These are phyloP conservation scores for Rhinoderma darwinii DNA, from an alignment of 2,113 vertebrate genomes.

Conservation along the genomic window DNA sequence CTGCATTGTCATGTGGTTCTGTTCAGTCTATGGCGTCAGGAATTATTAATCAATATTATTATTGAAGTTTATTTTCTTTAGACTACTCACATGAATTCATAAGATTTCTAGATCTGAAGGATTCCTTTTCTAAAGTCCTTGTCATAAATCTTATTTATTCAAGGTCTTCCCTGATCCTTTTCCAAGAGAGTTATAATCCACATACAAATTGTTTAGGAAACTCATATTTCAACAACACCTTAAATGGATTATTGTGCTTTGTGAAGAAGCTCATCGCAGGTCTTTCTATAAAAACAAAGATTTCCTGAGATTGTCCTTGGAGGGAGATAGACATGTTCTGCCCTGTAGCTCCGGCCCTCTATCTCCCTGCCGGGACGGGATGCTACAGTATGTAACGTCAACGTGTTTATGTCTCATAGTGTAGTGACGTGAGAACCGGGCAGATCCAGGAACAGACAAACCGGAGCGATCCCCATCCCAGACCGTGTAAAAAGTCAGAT, in stretches of 20 bases:
- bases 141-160: not conserved
- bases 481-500: not conserved
- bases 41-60: not conserved
- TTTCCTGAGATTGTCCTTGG: slow-evolving; percentile 21
- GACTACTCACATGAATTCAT: not conserved
- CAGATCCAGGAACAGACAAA: not conserved
- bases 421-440: not conserved
- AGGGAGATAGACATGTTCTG: slow-evolving; percentile 42
- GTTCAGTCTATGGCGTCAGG: not conserved
- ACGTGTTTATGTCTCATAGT: not conserved
- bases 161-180: slow-evolving; percentile 42
- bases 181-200: slow-evolving; percentile 32
- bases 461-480: not conserved
- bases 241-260: slow-evolving; percentile 50
- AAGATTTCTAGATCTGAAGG: slow-evolving; percentile 11
- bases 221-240: slow-evolving; percentile 50
- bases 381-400: not conserved
- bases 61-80: not conserved
- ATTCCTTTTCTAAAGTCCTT: not conserved
- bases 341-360: slow-evolving; percentile 24
- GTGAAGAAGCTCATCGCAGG: not conserved
- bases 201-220: slow-evolving; percentile 56
- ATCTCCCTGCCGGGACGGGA: slow-evolving; percentile 22
- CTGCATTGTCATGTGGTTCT: not conserved
- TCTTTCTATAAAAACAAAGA: slow-evolving; percentile 20